Evolutionary conservation across 2,797 vertebrate species (phyloP), one percentile per base, ranked within the genome.

Genomic region (Masticophis lateralis): DNA sequence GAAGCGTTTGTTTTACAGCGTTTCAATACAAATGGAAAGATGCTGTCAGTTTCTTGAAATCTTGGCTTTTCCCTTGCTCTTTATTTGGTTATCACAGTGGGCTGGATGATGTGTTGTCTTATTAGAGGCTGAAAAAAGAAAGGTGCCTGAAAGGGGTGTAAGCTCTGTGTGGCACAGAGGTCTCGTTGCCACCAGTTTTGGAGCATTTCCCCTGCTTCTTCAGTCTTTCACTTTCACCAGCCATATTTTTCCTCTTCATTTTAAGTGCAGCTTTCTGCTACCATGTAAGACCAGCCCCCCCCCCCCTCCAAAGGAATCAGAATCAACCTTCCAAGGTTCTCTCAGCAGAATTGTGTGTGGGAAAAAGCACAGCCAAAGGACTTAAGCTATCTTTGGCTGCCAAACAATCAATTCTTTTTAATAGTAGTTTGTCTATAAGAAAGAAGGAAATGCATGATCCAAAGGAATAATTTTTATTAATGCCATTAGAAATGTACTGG

Each of bases 331-430:
- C 87, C 90, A 83, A 18, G 3, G 74, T 87, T 93, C 18, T 89
- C 61, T 89, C 3, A 0, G 86, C 69, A 91, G 93, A 95, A 89
- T 88, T 55, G 74, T 11, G 37, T 94, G 79, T 90, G 94, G 86
- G 53, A 69, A 94, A 93, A 61, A 59, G 79, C 55, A 94, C 91
- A 93, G 93, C 59, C 94, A 95, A 92, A 95, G 94, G 89, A 91
- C 47, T 86, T 66, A 69, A 89, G 87, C 87, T 92, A 92, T 87
- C 91, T 87, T 88, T 2, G 89, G 87, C 83, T 94, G 94, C 93
- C 94, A 95, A 95, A 91, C 61, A 56, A 47, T 0, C 3, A 91
- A 95, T 69, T 53, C 95, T 56, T 93, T 32, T 89, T 86, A 83
- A 90, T 32, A 12, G 87, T 94, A 93, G 92, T 83, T 13, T 28